Base-by-base conservation (phyloP, 2,888 invertebrate species). In the Monochamus alternatus region DNA sequence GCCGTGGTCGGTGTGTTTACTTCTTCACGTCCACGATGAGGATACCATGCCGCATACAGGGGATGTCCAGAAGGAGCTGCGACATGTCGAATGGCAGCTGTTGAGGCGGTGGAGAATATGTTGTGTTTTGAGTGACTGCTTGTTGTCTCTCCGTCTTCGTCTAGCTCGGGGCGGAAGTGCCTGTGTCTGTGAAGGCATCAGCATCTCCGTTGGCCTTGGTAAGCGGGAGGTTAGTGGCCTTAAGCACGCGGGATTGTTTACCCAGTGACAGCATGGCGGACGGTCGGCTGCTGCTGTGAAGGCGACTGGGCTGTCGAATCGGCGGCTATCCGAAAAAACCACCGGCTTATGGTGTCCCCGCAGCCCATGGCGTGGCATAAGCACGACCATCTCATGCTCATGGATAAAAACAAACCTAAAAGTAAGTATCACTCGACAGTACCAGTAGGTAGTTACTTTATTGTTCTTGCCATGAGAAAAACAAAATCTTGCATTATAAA, bases 291-390 rank as follows among this genome's bases (percentile, higher is more conserved):
- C 73, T 64, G 59, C 52, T 60, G 73, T 59, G 52, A 66, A 59
- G 66, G 66, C 73, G 79, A 77, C 77, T 79, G 79, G 75, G 73
- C 72, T 70, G 72, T 75, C 72, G 55, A 74, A 75, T 74, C 74
- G 76, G 79, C 76, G 75, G 68, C 70, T 68, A 65, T 69, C 30
- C 69, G 74, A 75, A 66, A 51, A 64, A 70, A 22, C n/a, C 70
- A 59, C 60, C 76, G 73, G 75, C 83, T 79, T 81, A 85, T 85
- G 84, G 84, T 84, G 80, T 85, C 84, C 83, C 84, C 84, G 84
- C 91, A 91, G 91, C 91, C 92, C 90, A 93, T 93, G 93, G 93
- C 93, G 91, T 93, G 93, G 93, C 93, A 93, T 89, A 93, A 93
- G 90, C 93, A 94, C 90, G 93, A 93, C 90, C 93, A 93, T 89